Base-by-base conservation (phyloP, 2,888 invertebrate species). In the Yponomeuta sedellus region DNA sequence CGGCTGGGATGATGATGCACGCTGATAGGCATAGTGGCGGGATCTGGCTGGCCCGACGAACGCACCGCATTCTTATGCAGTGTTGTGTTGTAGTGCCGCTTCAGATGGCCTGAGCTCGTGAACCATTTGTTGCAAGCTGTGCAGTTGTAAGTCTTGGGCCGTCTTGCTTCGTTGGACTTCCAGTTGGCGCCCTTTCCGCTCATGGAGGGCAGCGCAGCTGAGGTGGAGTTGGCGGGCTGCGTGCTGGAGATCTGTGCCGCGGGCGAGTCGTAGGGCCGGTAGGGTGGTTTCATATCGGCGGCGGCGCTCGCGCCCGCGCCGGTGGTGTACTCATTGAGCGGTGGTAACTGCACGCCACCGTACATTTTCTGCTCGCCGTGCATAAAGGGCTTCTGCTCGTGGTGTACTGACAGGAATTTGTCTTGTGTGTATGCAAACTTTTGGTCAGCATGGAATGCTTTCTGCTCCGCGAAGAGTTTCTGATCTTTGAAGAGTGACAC, bases 41-140 rank as follows among this genome's bases (percentile, higher is more conserved):
- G 97, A 83, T 97, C 97, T 0, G 96, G 96, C 71, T 95, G 95
- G 0, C 97, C 97, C 70, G 96, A 96, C 62, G 96, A 96, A 76
- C 97, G 95, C 0, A 97, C 97, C 0, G 97, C 97, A 79, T 97
- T 97, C 85, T 97, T 97, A 76, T 97, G 97, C 73, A 97, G 83
- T 61, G 97, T 97, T 19, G 97, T 97, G 76, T 97, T 97, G 82
- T 97, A 97, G 82, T 97, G 97, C 67, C 97, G 93, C 83, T 97
- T 97, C 65, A 97, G 86, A 82, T 97, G 97, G 0, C 97, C 97
- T 16, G 97, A 97, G 85, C 97, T 97, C 25, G 97, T 97, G 81
- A 97, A 97, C 97, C 97, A 97, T 92, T 97, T 97, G 88, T 97
- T 97, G 87, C 97, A 97, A 67, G 97, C 97, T 6, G 96, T 96